phyloP scores from a whole-genome alignment of 2,113 vertebrate genomes.

The Eonycteris spelaea region DNA sequence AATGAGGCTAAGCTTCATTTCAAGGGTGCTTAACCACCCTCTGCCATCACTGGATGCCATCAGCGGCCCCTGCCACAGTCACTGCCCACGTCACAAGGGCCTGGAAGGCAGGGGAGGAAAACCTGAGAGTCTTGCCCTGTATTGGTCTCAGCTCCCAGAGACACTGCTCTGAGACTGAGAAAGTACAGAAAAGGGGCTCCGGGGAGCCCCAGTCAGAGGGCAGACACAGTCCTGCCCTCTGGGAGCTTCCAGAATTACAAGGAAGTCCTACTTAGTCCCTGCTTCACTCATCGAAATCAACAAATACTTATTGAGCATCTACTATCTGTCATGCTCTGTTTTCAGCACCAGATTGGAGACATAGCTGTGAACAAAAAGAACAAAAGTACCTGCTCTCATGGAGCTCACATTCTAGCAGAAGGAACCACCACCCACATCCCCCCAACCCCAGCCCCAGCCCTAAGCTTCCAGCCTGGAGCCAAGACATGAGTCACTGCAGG shows the following conservation, averaged over 20 bases:
- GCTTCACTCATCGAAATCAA: not conserved
- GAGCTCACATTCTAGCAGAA: not conserved
- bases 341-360: not conserved
- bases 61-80: constrained; percentile 32
- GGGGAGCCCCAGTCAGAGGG: not conserved
- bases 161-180: not conserved
- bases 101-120: not conserved
- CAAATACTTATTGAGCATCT: not conserved
- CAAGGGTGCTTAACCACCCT: constrained; percentile 59
- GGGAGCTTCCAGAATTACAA: not conserved
- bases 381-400: not conserved
- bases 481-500: not conserved
- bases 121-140: not conserved
- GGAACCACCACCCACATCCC: not conserved
- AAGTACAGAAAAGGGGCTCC: not conserved
- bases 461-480: not conserved
- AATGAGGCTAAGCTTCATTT: constrained; percentile 73
- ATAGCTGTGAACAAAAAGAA: not conserved
- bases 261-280: not conserved
- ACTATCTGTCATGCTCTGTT: not conserved
- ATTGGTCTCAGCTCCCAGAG: not conserved
- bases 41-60: constrained; percentile 48
- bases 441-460: not conserved
- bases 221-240: not conserved
- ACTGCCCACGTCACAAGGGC: not conserved